These are phyloP conservation scores for Zaprionus inermis DNA, from an alignment of 1,140 invertebrate genomes.

Conservation along the genomic window DNA sequence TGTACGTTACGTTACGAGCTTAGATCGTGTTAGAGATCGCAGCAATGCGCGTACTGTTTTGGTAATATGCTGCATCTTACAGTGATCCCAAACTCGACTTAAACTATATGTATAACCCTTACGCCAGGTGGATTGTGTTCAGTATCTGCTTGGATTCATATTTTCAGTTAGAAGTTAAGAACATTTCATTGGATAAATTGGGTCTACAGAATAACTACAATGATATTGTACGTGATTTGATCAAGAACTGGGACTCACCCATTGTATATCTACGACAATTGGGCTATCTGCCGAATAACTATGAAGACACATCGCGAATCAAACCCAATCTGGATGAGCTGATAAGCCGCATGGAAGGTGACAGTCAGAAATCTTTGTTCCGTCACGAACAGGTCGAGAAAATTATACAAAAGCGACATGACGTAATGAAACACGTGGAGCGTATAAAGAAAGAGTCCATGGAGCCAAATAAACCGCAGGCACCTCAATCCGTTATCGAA, in stretches of 20 bases:
- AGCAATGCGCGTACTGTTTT: conserved; percentile 34
- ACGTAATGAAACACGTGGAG: not conserved
- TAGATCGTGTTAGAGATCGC: not conserved
- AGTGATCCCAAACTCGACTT: too few species aligned
- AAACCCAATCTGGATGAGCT: conserved; percentile 60
- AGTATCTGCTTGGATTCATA: not conserved
- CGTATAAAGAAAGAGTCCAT: not conserved
- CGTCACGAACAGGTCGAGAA: not conserved
- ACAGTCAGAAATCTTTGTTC: conserved; percentile 10
- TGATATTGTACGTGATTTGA: conserved; percentile 53
- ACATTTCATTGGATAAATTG: not conserved
- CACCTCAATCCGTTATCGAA: too few species aligned
- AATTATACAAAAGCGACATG: not conserved
- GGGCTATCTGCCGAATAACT: conserved; percentile 60
- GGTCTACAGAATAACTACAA: conserved; percentile 33
- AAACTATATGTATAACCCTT: too few species aligned
- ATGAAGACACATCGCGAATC: conserved; percentile 54
- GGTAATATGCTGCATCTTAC: conserved; percentile 13
- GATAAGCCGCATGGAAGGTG: conserved; percentile 41
- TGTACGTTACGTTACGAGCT: not conserved
- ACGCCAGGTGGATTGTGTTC: conserved; percentile 28
- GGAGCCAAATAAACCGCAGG: not conserved
- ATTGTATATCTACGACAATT: conserved; percentile 49
- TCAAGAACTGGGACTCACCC: conserved; percentile 65
- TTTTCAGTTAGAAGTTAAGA: not conserved